phyloP scores from a whole-genome alignment of 2,113 vertebrate species.

The Macquaria ambigua region DNA sequence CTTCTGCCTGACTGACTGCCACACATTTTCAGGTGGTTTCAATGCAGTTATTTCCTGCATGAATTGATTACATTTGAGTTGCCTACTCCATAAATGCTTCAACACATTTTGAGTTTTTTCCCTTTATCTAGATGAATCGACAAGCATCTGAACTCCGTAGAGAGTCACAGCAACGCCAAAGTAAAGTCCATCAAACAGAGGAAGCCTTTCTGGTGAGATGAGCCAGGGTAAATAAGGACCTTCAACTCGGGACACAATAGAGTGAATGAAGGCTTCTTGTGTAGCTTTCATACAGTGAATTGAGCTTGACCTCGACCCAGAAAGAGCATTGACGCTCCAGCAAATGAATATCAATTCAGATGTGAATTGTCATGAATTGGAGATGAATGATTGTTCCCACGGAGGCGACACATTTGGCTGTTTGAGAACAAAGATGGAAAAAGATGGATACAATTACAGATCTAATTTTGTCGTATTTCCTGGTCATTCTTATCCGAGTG shows the following conservation, averaged over 20 bases:
- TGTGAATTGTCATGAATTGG: conserved; percentile 13
- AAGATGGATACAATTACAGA: background rate
- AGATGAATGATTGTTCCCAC: background rate
- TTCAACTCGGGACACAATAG: background rate
- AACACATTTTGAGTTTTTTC: background rate
- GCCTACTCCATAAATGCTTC: background rate
- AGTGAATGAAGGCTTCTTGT: background rate
- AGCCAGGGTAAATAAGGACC: background rate
- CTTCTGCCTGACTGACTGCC: background rate
- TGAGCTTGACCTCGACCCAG: background rate
- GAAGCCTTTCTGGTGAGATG: background rate
- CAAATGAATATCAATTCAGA: conserved; percentile 1
- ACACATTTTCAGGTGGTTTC: background rate
- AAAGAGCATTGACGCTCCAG: background rate
- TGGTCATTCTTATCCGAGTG: background rate
- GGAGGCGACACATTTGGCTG: background rate
- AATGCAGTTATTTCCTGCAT: background rate
- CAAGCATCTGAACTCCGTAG: background rate
- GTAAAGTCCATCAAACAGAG: background rate
- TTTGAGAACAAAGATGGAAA: background rate
- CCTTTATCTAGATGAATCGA: background rate
- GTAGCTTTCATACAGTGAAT: background rate
- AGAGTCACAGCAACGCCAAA: background rate
- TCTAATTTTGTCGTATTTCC: conserved; percentile 6
- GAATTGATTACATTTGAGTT: background rate